Percentiles rank a stretch among this genome's conserved stretches.
Evolutionary conservation across 2,113 vertebrate species (phyloP).

Genomic region (Suncus etruscus): DNA sequence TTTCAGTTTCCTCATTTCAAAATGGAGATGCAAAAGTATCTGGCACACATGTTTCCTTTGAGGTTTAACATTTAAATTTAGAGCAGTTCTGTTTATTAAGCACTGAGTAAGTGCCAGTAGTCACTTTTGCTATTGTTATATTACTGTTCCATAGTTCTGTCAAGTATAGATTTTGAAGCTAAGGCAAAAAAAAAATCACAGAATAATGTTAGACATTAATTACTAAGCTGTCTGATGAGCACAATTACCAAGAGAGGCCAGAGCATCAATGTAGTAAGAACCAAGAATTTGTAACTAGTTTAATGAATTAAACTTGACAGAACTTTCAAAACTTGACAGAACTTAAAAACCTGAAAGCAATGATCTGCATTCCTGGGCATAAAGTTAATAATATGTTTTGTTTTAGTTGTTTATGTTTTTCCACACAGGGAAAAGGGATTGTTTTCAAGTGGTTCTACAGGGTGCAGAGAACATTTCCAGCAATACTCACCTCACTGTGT

Average conservation of each 20-base stretch:
- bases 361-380: not conserved
- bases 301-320: not conserved
- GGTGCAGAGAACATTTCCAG: too few species aligned
- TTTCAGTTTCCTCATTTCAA: slow-evolving; percentile 32
- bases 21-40: not conserved
- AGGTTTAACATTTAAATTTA: slow-evolving; percentile 5
- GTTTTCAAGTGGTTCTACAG: too few species aligned
- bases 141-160: slow-evolving; percentile 25
- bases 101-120: not conserved
- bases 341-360: not conserved
- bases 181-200: not conserved
- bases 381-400: not conserved
- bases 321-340: not conserved
- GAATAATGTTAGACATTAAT: not conserved
- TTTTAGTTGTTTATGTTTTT: too few species aligned
- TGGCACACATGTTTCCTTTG: slow-evolving; percentile 24
- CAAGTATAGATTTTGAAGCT: not conserved
- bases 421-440: too few species aligned
- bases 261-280: not conserved
- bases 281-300: not conserved
- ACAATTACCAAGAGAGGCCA: not conserved
- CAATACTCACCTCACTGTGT: too few species aligned
- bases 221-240: not conserved
- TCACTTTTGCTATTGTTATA: slow-evolving; percentile 19
- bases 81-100: not conserved